Evolutionary conservation across 1,140 invertebrate species (phyloP).

Genomic region (Brachionus manjavacas): DNA sequence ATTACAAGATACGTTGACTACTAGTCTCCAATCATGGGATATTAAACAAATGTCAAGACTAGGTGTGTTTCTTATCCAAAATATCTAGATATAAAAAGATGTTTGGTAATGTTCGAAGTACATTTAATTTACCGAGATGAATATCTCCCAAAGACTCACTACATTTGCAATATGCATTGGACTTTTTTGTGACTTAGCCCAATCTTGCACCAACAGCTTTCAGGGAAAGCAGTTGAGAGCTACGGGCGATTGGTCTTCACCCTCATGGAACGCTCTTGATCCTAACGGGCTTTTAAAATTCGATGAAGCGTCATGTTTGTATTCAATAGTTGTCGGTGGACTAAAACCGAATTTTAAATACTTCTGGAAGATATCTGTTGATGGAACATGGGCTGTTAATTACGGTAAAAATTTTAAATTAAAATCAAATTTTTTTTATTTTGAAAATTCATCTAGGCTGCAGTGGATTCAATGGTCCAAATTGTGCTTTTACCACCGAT

Average conservation of each 20-base stretch:
- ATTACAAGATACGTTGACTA: neutral
- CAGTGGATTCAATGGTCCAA: conserved; percentile 21
- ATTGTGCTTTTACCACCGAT: conserved; percentile 36
- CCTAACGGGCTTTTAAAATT: conserved; percentile 17
- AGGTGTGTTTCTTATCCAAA: conserved; percentile 12
- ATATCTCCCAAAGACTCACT: neutral
- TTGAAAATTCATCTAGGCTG: neutral
- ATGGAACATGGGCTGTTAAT: conserved; percentile 10
- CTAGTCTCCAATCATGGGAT: neutral
- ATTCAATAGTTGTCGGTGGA: neutral
- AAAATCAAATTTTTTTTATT: neutral
- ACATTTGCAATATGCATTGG: neutral
- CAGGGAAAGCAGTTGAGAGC: neutral
- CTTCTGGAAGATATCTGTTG: conserved; percentile 24
- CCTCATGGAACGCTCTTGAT: conserved; percentile 7
- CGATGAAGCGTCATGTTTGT: neutral
- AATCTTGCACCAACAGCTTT: conserved; percentile 17
- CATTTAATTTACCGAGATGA: neutral
- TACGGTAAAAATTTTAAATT: neutral
- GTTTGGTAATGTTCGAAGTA: neutral
- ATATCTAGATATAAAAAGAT: neutral
- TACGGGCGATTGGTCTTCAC: conserved; percentile 9
- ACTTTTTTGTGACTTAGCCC: neutral
- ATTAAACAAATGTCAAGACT: neutral
- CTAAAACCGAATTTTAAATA: neutral